Percentiles rank a stretch among this genome's conserved stretches.
Conservation (phyloP, 2,113 vertebrate genomes). For the Nothoprocta perdicaria region DNA sequence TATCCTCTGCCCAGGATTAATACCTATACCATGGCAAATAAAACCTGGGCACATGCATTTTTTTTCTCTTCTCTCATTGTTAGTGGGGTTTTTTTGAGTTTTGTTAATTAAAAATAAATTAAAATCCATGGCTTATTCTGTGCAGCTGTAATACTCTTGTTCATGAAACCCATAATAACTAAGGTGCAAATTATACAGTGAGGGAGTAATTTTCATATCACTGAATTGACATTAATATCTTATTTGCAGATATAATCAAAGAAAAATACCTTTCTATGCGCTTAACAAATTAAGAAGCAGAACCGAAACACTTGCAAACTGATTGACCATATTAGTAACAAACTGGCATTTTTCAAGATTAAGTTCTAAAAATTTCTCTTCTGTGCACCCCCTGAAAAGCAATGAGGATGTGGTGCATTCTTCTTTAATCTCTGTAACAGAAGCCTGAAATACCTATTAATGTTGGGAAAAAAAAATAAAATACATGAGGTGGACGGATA, state of each 20-base stretch:
- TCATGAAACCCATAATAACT: slow-evolving; percentile 73
- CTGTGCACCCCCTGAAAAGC: neutral
- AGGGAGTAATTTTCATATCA: slow-evolving; percentile 77
- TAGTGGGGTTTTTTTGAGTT: neutral
- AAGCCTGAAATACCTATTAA: neutral
- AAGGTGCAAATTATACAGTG: slow-evolving; percentile 71
- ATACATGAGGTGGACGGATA: neutral
- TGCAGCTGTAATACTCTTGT: slow-evolving; percentile 52
- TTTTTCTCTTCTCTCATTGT: neutral
- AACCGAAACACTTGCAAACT: slow-evolving; percentile 45
- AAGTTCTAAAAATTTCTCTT: neutral
- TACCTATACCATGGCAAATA: neutral
- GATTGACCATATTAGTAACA: slow-evolving; percentile 49
- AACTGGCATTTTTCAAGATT: slow-evolving; percentile 7
- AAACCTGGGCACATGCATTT: neutral
- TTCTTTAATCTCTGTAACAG: neutral
- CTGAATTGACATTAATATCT: slow-evolving; percentile 74
- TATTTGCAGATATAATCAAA: slow-evolving; percentile 77
- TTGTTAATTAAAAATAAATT: slow-evolving; percentile 44
- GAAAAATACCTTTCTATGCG: slow-evolving; percentile 63
- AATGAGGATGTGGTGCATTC: neutral
- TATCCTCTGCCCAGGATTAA: slow-evolving; percentile 2
- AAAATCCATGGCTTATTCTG: slow-evolving; percentile 27
- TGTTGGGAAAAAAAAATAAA: neutral
- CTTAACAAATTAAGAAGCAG: slow-evolving; percentile 53